phyloP scores from a whole-genome alignment of 2,888 invertebrate species.

The Drosophila colorata region DNA sequence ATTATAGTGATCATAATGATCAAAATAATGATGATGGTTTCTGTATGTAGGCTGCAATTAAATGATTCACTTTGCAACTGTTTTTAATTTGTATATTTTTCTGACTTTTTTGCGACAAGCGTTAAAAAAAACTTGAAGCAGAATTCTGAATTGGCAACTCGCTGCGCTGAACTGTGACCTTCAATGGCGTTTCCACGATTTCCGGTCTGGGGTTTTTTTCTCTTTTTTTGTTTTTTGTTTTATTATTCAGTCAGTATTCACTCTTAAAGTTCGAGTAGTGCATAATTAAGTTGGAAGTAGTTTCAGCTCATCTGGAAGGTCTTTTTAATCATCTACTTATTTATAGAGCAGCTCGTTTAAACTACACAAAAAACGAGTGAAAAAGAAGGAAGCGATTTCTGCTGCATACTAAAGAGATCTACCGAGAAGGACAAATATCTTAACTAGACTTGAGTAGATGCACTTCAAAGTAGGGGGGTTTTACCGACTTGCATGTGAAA shows the following conservation, averaged over 20 bases:
- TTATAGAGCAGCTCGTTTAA: conserved; percentile 47
- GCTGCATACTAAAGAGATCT: conserved; percentile 54
- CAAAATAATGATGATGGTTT: conserved; percentile 43
- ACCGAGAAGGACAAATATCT: conserved; percentile 38
- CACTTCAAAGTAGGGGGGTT: background rate
- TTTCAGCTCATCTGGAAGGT: conserved; percentile 43
- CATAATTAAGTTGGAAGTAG: conserved; percentile 55
- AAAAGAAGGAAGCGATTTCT: conserved; percentile 33
- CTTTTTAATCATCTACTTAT: conserved; percentile 45
- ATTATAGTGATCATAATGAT: conserved; percentile 15
- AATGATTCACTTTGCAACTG: conserved; percentile 68
- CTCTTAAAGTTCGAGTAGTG: conserved; percentile 56
- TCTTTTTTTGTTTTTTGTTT: conserved; percentile 1
- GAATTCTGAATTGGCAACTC: conserved; percentile 43
- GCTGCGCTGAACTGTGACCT: conserved; percentile 43
- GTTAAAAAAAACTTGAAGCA: conserved; percentile 27
- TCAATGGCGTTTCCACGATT: conserved; percentile 46
- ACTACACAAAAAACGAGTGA: background rate
- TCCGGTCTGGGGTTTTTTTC: conserved; percentile 42
- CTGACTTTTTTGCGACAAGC: conserved; percentile 28
- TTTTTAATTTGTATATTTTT: conserved; percentile 2
- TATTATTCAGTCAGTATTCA: conserved; percentile 34
- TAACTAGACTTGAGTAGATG: conserved; percentile 2
- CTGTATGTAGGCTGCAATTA: conserved; percentile 61
- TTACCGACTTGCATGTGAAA: background rate